phyloP scores from a whole-genome alignment of 2,888 invertebrate genomes.

The Lochmaea crataegi region DNA sequence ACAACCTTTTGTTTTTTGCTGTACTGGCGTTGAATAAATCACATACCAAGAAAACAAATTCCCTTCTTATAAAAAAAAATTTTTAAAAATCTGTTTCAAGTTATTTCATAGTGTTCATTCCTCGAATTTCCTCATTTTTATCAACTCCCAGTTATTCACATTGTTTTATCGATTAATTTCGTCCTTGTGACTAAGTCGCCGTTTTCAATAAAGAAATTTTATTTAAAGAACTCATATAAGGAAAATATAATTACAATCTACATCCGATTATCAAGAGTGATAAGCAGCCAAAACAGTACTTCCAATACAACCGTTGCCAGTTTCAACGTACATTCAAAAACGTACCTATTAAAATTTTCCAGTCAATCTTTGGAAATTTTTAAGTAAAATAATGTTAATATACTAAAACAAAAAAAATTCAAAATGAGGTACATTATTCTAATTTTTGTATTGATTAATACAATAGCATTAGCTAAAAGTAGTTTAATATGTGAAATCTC shows the following conservation, averaged over 20 bases:
- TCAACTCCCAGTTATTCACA: not conserved
- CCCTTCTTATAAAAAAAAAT: no score
- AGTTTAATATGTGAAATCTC: constrained; percentile 13
- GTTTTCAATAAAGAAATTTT: not conserved
- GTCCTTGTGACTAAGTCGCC: not conserved
- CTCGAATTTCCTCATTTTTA: not conserved
- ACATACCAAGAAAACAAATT: no score
- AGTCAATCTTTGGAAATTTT: not conserved
- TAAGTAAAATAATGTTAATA: not conserved
- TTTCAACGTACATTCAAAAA: not conserved
- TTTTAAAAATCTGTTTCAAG: no score
- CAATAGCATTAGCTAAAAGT: not conserved
- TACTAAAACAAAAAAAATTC: not conserved
- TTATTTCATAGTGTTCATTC: not conserved
- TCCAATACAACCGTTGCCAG: not conserved
- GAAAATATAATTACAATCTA: not conserved
- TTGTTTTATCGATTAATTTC: not conserved
- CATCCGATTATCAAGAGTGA: not conserved
- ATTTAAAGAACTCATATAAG: not conserved
- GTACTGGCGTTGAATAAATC: no score
- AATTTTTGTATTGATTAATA: not conserved
- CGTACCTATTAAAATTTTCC: not conserved
- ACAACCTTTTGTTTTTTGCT: no score
- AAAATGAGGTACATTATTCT: not conserved
- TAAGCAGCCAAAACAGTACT: not conserved